Evolutionary conservation across 2,797 vertebrate species (phyloP).

Genomic region (Enteromius paludinosus): DNA sequence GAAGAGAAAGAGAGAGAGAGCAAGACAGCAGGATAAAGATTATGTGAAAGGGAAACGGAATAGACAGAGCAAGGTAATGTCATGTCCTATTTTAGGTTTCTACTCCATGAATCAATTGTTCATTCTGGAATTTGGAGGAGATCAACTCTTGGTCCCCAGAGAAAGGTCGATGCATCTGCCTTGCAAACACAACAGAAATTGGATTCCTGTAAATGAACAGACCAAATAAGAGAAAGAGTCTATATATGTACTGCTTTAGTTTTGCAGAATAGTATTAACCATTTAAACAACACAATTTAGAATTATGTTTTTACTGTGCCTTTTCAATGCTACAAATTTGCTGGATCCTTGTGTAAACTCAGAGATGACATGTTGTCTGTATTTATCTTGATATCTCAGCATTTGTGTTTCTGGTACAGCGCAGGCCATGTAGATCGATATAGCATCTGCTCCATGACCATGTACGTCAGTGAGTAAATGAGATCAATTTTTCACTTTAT

Average conservation of each 20-base stretch:
- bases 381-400: conserved; percentile 27
- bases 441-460: neutral
- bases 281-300: neutral
- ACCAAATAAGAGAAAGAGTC: conserved; percentile 43
- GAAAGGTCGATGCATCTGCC: conserved; percentile 43
- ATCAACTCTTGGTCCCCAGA: conserved; percentile 36
- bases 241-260: neutral
- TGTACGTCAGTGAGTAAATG: conserved; percentile 42
- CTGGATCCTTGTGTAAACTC: neutral
- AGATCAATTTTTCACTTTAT: neutral
- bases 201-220: conserved; percentile 53
- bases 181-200: conserved; percentile 53
- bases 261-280: neutral
- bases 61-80: neutral
- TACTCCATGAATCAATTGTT: conserved; percentile 41
- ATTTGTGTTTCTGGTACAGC: conserved; percentile 12
- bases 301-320: neutral
- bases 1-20: too few species aligned
- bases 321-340: neutral
- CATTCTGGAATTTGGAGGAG: conserved; percentile 45
- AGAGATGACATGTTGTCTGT: neutral
- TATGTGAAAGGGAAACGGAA: neutral
- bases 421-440: conserved; percentile 2
- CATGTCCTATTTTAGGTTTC: conserved; percentile 46
- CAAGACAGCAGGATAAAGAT: neutral